Conservation (phyloP, 2,888 invertebrate species). For the Ormia ochracea region DNA sequence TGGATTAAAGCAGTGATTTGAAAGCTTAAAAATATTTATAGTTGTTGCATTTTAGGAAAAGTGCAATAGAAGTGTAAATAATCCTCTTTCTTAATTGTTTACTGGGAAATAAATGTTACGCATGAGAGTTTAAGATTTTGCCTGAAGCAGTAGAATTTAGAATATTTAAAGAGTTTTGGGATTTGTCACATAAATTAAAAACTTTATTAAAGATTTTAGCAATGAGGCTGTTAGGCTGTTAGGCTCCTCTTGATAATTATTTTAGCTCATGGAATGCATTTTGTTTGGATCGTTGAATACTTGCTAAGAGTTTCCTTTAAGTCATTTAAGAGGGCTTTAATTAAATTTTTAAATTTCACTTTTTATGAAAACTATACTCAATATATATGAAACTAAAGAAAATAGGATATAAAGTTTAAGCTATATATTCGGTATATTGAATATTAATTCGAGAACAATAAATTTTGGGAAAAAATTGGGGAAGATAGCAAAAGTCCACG, state of each 20-base stretch:
- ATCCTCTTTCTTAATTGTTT: neutral
- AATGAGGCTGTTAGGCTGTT: neutral
- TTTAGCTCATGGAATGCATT: neutral
- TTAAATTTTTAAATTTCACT: too few species aligned
- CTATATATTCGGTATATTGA: too few species aligned
- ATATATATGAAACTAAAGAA: too few species aligned
- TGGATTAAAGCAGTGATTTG: conserved; percentile 41
- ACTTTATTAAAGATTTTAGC: neutral
- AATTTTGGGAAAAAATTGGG: too few species aligned
- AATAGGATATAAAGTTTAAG: too few species aligned
- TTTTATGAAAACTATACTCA: too few species aligned
- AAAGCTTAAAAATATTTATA: neutral
- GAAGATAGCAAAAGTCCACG: too few species aligned
- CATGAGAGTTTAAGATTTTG: neutral
- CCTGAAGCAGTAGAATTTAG: too few species aligned
- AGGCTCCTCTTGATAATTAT: neutral
- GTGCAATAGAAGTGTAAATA: neutral
- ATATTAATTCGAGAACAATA: too few species aligned
- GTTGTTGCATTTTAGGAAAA: neutral
- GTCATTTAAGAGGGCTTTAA: too few species aligned
- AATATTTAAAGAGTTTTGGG: neutral
- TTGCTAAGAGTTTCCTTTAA: too few species aligned
- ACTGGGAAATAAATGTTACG: neutral
- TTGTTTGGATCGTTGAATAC: neutral
- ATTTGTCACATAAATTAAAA: neutral